phyloP scores from a whole-genome alignment of 2,113 vertebrate genomes.

The Microtus ochrogaster region DNA sequence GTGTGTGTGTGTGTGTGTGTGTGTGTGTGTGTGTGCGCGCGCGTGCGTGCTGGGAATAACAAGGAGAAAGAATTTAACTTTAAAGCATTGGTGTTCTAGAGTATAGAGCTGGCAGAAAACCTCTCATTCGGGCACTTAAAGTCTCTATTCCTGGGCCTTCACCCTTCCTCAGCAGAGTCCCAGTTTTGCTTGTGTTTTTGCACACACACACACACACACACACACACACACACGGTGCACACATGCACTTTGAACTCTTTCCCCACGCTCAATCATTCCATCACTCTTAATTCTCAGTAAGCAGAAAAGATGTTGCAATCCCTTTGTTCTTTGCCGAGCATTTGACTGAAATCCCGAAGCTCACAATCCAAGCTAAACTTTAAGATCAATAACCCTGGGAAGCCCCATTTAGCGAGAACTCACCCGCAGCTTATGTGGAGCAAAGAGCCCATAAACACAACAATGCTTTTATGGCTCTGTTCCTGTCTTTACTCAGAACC shows the following conservation, averaged over 20 bases:
- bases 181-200: background rate
- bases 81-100: background rate
- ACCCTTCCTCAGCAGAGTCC: background rate
- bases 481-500: background rate
- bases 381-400: background rate
- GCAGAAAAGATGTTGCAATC: background rate
- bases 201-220: background rate
- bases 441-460: background rate
- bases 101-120: background rate
- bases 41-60: background rate
- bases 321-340: background rate
- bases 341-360: constrained; percentile 10
- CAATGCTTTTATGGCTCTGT: background rate
- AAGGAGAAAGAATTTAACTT: background rate
- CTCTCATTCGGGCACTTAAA: background rate
- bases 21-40: too few species aligned
- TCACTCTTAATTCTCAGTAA: background rate
- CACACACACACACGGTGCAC: background rate
- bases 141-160: background rate
- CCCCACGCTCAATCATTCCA: too few species aligned
- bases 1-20: too few species aligned
- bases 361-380: background rate
- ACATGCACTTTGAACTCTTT: background rate
- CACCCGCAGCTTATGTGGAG: background rate
- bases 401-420: background rate